Percentiles rank a stretch among this genome's conserved stretches.
These are phyloP conservation scores for Dicranocentrus wangi DNA, from an alignment of 2,888 invertebrate genomes.

Conservation along the genomic window DNA sequence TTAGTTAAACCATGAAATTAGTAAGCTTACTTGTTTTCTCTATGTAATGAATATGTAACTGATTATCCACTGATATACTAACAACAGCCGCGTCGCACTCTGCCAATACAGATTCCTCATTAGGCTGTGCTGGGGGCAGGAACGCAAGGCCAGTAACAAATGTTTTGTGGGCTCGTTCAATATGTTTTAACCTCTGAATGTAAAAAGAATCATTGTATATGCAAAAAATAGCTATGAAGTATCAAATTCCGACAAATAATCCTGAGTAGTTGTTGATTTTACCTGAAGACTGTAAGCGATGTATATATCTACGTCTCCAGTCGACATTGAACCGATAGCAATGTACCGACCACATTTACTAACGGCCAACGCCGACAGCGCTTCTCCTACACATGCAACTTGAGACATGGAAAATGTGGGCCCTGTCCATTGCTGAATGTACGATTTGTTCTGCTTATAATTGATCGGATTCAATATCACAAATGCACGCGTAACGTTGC, in stretches of 20 bases:
- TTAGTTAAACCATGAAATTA: slow-evolving; percentile 31
- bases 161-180: slow-evolving; percentile 91
- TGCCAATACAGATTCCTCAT: slow-evolving; percentile 73
- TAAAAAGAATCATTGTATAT: not conserved
- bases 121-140: slow-evolving; percentile 80
- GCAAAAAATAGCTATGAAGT: not conserved
- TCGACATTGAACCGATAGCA: slow-evolving; percentile 94
- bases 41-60: slow-evolving; percentile 90
- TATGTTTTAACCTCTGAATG: slow-evolving; percentile 86
- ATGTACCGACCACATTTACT: slow-evolving; percentile 94
- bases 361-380: slow-evolving; percentile 88
- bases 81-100: slow-evolving; percentile 87
- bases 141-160: slow-evolving; percentile 98
- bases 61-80: slow-evolving; percentile 96
- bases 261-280: not conserved
- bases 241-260: not conserved
- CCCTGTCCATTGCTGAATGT: slow-evolving; percentile 73
- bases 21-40: slow-evolving; percentile 85
- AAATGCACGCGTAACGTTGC: slow-evolving; percentile 81
- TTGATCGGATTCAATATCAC: slow-evolving; percentile 78
- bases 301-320: slow-evolving; percentile 91
- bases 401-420: slow-evolving; percentile 79
- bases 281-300: slow-evolving; percentile 91
- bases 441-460: slow-evolving; percentile 71
- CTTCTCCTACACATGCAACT: slow-evolving; percentile 81